phyloP scores from a whole-genome alignment of 64 coral and sea anemone genomes.

The Montipora sp. region DNA sequence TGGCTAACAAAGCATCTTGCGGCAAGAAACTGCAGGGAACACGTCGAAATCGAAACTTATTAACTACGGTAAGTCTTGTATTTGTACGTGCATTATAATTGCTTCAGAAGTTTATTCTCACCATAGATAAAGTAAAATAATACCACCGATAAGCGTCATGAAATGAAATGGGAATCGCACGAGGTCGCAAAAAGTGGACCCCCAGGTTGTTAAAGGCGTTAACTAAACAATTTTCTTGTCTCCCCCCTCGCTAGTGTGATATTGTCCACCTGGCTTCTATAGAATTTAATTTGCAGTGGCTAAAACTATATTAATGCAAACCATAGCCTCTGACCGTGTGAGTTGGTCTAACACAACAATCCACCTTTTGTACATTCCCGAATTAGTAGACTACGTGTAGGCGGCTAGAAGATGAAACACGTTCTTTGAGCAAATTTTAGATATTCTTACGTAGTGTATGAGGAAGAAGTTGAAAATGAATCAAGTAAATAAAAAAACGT shows the following conservation, averaged over 20 bases:
- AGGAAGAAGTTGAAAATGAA: too few species aligned
- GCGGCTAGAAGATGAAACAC: too few species aligned
- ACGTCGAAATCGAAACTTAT: neutral
- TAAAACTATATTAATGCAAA: too few species aligned
- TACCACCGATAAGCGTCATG: neutral
- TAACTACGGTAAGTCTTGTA: conserved; percentile 17
- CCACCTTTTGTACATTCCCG: too few species aligned
- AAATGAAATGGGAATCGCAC: neutral
- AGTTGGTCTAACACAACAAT: too few species aligned
- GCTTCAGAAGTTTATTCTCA: neutral
- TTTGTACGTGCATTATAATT: neutral
- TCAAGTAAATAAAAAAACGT: too few species aligned
- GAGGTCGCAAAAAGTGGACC: neutral
- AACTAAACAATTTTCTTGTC: neutral
- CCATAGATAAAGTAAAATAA: neutral
- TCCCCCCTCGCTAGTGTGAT: neutral
- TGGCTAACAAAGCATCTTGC: neutral
- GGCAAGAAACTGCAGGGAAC: conserved; percentile 17
- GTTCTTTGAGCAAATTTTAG: too few species aligned
- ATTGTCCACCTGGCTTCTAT: neutral
- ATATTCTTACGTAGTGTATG: too few species aligned
- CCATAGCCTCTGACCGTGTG: too few species aligned
- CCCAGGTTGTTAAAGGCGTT: neutral
- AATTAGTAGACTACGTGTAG: too few species aligned
- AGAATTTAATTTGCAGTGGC: neutral